Conservation (phyloP, 1,140 invertebrate genomes). For the Dendroctonus ponderosae region DNA sequence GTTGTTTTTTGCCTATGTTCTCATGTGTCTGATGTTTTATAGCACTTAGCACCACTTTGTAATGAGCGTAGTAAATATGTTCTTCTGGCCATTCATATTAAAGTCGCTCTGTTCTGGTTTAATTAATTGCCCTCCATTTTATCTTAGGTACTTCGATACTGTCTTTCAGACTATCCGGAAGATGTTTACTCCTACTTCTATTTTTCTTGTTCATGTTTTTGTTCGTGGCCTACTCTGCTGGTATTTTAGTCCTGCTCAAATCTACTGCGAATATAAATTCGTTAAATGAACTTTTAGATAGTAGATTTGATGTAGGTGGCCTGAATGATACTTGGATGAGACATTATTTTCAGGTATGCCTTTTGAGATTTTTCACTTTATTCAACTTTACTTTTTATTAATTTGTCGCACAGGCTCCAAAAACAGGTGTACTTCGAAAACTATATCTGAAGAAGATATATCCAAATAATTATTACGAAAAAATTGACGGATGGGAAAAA, state of each 20-base stretch:
- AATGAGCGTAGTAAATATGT: no score
- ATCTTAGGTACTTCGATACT: slow-evolving; percentile 39
- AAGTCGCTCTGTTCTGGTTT: no score
- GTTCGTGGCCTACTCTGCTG: slow-evolving; percentile 46
- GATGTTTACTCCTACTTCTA: slow-evolving; percentile 37
- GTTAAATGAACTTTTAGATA: slow-evolving; percentile 37
- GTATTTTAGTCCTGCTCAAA: slow-evolving; percentile 44
- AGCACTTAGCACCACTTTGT: no score
- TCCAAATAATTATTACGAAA: slow-evolving; percentile 29
- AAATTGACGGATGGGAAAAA: slow-evolving; percentile 38
- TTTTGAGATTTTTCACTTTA: not conserved
- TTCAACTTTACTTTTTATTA: not conserved
- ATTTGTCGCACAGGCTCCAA: slow-evolving; percentile 28
- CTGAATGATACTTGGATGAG: slow-evolving; percentile 37
- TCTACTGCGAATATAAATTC: slow-evolving; percentile 37
- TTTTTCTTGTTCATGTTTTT: slow-evolving; percentile 44
- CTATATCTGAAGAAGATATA: slow-evolving; percentile 40
- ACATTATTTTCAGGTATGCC: slow-evolving; percentile 39
- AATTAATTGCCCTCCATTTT: slow-evolving; percentile 6
- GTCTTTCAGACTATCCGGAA: slow-evolving; percentile 34
- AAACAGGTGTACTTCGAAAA: slow-evolving; percentile 25
- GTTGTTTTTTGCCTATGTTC: no score
- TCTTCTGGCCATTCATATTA: no score
- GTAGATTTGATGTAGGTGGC: slow-evolving; percentile 37
- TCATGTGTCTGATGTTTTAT: no score